These are phyloP conservation scores for Whitmania pigra DNA, from an alignment of 1,140 invertebrate species.

Conservation along the genomic window DNA sequence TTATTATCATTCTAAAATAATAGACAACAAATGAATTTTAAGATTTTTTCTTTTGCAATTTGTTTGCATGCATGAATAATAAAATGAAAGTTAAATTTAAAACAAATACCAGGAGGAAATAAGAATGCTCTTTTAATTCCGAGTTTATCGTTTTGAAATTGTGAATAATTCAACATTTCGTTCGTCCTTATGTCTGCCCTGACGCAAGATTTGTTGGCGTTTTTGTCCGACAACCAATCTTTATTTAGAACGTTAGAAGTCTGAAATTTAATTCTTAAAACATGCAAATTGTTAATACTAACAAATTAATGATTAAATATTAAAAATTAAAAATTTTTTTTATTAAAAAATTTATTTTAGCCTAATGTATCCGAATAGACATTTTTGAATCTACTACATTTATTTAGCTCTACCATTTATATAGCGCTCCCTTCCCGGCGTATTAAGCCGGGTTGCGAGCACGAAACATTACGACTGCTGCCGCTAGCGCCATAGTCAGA, in stretches of 20 bases:
- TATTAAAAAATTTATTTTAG: neutral
- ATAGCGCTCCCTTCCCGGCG: neutral
- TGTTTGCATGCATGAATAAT: neutral
- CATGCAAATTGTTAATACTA: neutral
- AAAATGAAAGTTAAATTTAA: neutral
- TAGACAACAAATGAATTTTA: too few relatives aligned
- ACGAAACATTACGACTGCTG: neutral
- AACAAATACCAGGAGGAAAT: neutral
- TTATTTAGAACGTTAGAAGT: constrained; percentile 2
- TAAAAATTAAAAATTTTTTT: neutral
- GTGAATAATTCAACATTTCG: neutral
- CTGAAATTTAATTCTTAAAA: neutral
- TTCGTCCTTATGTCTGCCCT: neutral
- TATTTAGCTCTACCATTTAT: too few relatives aligned
- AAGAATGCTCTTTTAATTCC: neutral
- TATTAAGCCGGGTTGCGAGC: neutral
- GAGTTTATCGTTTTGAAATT: neutral
- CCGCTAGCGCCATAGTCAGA: neutral
- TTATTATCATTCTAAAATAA: too few relatives aligned
- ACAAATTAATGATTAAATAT: too few relatives aligned
- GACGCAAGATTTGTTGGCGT: neutral
- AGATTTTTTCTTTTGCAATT: too few relatives aligned
- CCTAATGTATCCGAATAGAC: neutral
- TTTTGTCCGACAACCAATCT: neutral
- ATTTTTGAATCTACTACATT: neutral